A percentile compares a stretch with the other conserved stretches of the same genome.
These are phyloP conservation scores for Dolichopus griseipennis DNA, from an alignment of 2,888 invertebrate species.

Conservation along the genomic window DNA sequence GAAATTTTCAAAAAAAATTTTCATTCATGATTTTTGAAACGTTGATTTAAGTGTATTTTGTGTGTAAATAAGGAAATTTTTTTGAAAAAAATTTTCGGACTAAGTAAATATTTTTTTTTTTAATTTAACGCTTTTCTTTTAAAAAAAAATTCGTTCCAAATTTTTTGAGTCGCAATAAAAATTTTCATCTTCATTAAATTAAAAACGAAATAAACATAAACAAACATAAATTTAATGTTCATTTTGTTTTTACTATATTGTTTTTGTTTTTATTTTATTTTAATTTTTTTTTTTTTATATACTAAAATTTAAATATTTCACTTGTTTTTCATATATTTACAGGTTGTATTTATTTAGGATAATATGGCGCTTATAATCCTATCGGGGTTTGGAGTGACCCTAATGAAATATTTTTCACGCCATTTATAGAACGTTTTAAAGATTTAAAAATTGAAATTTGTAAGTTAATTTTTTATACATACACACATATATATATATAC, in stretches of 20 bases:
- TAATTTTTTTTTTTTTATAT: neutral
- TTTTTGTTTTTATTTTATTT: neutral
- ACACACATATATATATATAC: too few species aligned
- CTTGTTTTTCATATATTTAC: neutral
- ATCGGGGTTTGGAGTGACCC: conserved; percentile 3
- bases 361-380: conserved; percentile 6
- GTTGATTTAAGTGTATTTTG: too few species aligned
- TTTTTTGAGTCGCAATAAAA: neutral
- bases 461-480: neutral
- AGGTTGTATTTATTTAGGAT: conserved; percentile 6
- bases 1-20: too few species aligned
- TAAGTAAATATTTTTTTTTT: too few species aligned
- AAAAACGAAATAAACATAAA: neutral
- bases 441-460: conserved; percentile 6
- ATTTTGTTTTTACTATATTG: neutral
- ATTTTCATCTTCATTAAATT: neutral
- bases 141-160: neutral
- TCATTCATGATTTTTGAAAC: too few species aligned
- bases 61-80: neutral
- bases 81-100: too few species aligned
- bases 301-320: too few species aligned
- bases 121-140: too few species aligned
- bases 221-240: neutral
- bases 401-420: conserved; percentile 6
- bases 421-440: conserved; percentile 4